These are phyloP conservation scores for Ennomos erosarius DNA, from an alignment of 2,888 invertebrate species.

Conservation along the genomic window DNA sequence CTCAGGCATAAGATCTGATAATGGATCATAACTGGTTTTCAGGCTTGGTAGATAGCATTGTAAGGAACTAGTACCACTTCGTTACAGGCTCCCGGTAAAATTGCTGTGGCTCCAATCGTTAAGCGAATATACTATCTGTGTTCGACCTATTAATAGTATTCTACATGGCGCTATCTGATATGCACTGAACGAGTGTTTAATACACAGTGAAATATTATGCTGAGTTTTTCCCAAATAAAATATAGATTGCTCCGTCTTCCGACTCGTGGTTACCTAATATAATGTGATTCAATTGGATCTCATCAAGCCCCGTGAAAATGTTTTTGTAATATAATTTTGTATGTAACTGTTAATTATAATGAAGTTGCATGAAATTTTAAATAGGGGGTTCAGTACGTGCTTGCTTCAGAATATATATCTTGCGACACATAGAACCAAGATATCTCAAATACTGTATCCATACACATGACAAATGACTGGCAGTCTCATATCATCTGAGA, in stretches of 20 bases:
- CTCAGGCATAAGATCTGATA: constrained; percentile 82
- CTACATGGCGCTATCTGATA: constrained; percentile 72
- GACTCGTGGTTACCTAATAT: too few relatives aligned
- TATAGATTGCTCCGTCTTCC: background rate
- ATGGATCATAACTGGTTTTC: constrained; percentile 80
- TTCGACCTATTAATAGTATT: constrained; percentile 77
- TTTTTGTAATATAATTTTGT: too few relatives aligned
- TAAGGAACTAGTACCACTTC: constrained; percentile 77
- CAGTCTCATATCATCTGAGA: constrained; percentile 66
- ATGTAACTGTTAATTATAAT: too few relatives aligned
- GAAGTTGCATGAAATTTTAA: too few relatives aligned
- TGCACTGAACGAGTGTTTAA: constrained; percentile 57
- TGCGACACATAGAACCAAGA: constrained; percentile 24
- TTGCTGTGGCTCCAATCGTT: constrained; percentile 65
- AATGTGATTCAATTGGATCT: too few relatives aligned
- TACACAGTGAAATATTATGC: constrained; percentile 45
- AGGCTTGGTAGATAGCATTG: constrained; percentile 80
- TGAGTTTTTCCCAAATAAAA: constrained; percentile 36
- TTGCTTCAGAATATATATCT: too few relatives aligned
- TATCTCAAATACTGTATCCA: constrained; percentile 46
- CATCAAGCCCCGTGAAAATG: too few relatives aligned
- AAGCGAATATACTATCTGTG: constrained; percentile 72
- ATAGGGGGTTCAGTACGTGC: too few relatives aligned
- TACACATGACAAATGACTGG: constrained; percentile 79
- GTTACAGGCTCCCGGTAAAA: constrained; percentile 79